Base-by-base conservation (phyloP, 2,888 invertebrate genomes). In the Drosophila maculinotata region DNA sequence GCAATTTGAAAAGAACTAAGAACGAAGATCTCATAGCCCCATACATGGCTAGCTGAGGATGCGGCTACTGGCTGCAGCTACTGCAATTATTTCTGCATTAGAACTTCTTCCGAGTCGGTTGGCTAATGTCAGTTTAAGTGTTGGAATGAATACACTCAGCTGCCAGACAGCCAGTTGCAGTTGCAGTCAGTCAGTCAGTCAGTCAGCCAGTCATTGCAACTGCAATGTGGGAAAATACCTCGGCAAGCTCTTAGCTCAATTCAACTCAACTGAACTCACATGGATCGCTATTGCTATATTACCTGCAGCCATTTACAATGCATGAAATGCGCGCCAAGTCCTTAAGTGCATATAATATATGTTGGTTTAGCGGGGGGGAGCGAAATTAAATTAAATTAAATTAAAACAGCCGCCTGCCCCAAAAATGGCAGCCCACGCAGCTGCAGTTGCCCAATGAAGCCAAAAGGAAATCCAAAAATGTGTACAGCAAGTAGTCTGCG, bases 21-120 rank as follows among this genome's bases (percentile, higher is more conserved):
- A 54, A 52, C 35, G 15, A 17, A 59, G 44, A 59, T 33, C 38
- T 59, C n/a, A 31, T 8, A 42, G 36, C 44, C 26, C n/a, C 35
- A 42, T 15, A 25, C 31, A 26, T 44, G 39, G 17, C 25, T 15
- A 36, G 38, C 17, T 39, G 60, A 44, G 33, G 68, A 20, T 59
- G 69, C 53, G 58, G 67, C 76, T 69, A 73, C 79, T 48, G 72
- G 58, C 70, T 58, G 76, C 82, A 64, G 65, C 77, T 75, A 68
- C 82, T 79, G 85, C 83, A 83, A 83, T 83, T 83, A 83, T 83
- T 87, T 87, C 71, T 82, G 87, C 87, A 83, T 83, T 83, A 83
- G 83, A 83, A 76, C 74, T 59, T 72, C 75, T 59, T 66, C 51
- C 64, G 59, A 60, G 44, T 52, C 65, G 65, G 59, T 59, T 71